A percentile compares a stretch with the other conserved stretches of the same genome.
phyloP scores from a whole-genome alignment of 2,113 vertebrate genomes.

The Scomber japonicus region DNA sequence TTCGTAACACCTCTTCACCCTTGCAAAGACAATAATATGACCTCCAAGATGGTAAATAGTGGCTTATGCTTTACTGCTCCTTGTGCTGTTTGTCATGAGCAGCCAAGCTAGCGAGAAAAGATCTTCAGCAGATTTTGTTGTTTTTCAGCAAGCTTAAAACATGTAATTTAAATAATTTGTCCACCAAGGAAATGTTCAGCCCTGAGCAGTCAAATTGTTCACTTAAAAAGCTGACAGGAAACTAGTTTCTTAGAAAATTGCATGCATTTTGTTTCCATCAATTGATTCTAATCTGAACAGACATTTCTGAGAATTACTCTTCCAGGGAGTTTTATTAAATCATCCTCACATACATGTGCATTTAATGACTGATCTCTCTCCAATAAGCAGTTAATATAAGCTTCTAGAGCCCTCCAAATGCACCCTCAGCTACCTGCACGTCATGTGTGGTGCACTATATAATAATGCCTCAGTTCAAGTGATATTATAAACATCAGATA shows the following conservation, averaged over 20 bases:
- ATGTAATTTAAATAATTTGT: not conserved
- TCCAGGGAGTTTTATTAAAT: not conserved
- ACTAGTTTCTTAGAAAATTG: not conserved
- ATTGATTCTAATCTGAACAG: not conserved
- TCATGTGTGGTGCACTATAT: not conserved
- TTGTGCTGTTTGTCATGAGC: not conserved
- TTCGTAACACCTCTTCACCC: conserved; percentile 22
- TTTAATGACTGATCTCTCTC: not conserved
- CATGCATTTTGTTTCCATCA: not conserved
- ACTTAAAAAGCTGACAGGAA: conserved; percentile 7
- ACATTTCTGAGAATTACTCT: conserved; percentile 1
- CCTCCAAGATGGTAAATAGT: conserved; percentile 24
- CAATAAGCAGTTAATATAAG: not conserved
- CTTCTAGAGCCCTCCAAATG: not conserved
- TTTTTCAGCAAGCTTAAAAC: conserved; percentile 1
- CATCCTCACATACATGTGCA: not conserved
- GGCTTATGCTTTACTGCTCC: conserved; percentile 18
- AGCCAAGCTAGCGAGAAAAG: not conserved
- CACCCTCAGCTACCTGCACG: not conserved
- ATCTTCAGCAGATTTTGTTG: not conserved
- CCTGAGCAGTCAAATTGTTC: not conserved
- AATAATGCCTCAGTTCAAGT: not conserved
- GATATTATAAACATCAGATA: conserved; percentile 50
- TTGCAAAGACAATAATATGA: conserved; percentile 28
- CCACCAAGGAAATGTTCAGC: not conserved